Base-by-base conservation (phyloP, 1,140 invertebrate genomes). In the Cephus cinctus region DNA sequence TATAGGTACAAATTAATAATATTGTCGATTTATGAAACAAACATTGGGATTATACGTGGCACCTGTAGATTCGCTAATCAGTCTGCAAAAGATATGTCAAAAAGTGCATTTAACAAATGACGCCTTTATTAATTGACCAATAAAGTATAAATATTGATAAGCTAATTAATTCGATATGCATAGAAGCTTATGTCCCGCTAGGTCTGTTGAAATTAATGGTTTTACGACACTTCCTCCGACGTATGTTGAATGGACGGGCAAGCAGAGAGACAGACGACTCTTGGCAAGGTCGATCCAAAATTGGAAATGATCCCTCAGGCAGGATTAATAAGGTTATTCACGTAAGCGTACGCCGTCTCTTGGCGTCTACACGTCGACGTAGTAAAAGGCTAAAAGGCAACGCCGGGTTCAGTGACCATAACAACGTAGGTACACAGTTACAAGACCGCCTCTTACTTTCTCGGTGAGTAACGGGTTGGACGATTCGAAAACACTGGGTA, bases 401-500 rank as follows among this genome's bases (percentile, higher is more conserved):
- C 56, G 49, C 58, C 32, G 59, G 42, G 61, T 61, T 63, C 61
- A 54, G 45, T 56, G 54, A 60, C 61, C 61, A 43, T 63, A 56
- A 56, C 56, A 40, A 55, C 43, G 46, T 8, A n/a, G 25, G 6
- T 8, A n/a, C 25, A 27, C n/a, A n/a, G 25, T n/a, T n/a, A 27
- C 25, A 50, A 56, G 36, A 52, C 22, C 41, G 49, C 47, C 54
- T 59, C 51, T 61, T 63, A 63, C 61, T 63, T 63, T 63, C 58
- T 55, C 54, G 39, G 35, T 50, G 48, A 50, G 43, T 57, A 45
- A 49, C 50, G 51, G 51, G 45, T 51, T 46, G 47, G 45, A 25
- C 8, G 15, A 43, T 23, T 19, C 6, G 25, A 27, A 18, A 16
- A 22, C 3, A 15, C 18, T n/a, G 41, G 6, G 4, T 40, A 27